A percentile compares a stretch with the other conserved stretches of the same genome.
Conservation (phyloP, 2,888 invertebrate genomes). For the Sarcophaga caerulescens region DNA sequence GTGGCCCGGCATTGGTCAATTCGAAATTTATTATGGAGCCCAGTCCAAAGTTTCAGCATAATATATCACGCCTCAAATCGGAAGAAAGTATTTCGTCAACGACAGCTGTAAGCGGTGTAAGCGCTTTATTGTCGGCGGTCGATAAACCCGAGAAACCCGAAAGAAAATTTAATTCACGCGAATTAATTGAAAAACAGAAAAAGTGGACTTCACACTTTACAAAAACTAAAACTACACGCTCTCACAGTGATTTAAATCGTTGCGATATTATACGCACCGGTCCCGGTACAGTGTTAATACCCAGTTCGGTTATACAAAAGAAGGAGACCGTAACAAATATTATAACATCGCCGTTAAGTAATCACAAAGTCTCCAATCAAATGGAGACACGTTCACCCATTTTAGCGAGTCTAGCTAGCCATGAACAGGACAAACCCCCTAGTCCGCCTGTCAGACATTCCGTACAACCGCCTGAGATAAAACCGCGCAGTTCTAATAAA, state of each 20-base stretch:
- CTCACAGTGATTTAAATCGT: conserved; percentile 85
- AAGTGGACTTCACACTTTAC: conserved; percentile 96
- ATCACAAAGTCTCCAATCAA: conserved; percentile 66
- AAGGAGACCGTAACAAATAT: conserved; percentile 70
- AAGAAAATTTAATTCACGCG: conserved; percentile 90
- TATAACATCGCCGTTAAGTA: conserved; percentile 54
- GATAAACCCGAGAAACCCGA: conserved; percentile 92
- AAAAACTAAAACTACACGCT: conserved; percentile 86
- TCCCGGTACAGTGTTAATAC: conserved; percentile 82
- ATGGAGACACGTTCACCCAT: conserved; percentile 71
- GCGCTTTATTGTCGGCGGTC: conserved; percentile 46
- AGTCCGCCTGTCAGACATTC: conserved; percentile 78
- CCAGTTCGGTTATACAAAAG: conserved; percentile 79
- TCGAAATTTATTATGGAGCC: conserved; percentile 78
- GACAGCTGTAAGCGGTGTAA: conserved; percentile 37
- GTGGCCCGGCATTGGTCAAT: conserved; percentile 76
- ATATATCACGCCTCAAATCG: conserved; percentile 84
- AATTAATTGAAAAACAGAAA: conserved; percentile 93
- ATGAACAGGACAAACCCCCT: conserved; percentile 74
- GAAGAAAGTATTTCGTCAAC: conserved; percentile 79
- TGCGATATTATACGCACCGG: conserved; percentile 81
- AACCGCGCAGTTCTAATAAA: conserved; percentile 79
- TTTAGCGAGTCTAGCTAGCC: conserved; percentile 56
- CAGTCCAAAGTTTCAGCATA: conserved; percentile 77
- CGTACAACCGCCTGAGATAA: conserved; percentile 80